A percentile compares a stretch with the other conserved stretches of the same genome.
phyloP scores from a whole-genome alignment of 2,113 vertebrate genomes.

The Hydrolagus affinis region DNA sequence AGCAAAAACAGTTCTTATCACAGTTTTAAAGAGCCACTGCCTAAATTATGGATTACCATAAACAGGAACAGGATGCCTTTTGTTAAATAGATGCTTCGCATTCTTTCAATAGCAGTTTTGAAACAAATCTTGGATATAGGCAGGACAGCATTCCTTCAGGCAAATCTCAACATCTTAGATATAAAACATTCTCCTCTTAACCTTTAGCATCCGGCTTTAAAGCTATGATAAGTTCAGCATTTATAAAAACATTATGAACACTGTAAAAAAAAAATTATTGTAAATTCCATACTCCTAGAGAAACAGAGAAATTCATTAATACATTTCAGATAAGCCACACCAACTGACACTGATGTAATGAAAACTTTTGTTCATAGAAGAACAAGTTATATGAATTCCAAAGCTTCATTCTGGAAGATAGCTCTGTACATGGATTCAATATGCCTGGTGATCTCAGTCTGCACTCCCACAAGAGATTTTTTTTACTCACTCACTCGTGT shows the following conservation, averaged over 20 bases:
- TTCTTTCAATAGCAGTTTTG: neutral
- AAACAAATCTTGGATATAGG: neutral
- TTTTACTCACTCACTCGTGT: neutral
- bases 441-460: neutral
- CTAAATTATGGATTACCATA: neutral
- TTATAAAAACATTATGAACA: constrained; percentile 11
- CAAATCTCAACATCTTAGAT: neutral
- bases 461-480: neutral
- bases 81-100: neutral
- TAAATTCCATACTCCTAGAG: neutral
- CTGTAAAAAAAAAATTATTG: constrained; percentile 26
- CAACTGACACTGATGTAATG: neutral
- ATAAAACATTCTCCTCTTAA: neutral
- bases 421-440: neutral
- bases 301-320: constrained; percentile 16
- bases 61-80: neutral
- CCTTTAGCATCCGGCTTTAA: neutral
- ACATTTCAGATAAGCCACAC: no score
- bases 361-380: neutral
- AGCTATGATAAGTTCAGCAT: neutral
- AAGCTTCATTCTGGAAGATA: neutral
- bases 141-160: neutral
- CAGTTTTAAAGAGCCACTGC: constrained; percentile 2
- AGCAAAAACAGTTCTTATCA: neutral
- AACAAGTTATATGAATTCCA: neutral